These are phyloP conservation scores for Drosophila sulfurigaster DNA, from an alignment of 1,140 invertebrate species.

Conservation along the genomic window DNA sequence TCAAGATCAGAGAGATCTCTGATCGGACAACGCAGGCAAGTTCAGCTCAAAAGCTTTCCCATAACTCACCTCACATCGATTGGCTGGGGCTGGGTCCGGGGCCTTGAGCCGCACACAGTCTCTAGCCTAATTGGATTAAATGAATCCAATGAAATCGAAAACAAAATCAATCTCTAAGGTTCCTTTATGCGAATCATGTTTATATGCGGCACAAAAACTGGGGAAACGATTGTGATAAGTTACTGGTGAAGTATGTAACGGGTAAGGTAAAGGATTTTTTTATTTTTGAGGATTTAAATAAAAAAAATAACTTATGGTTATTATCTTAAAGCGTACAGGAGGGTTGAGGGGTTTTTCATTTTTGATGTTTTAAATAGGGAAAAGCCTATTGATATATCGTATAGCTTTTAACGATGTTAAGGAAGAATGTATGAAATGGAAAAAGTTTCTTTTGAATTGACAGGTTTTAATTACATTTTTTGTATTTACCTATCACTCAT, in stretches of 20 bases:
- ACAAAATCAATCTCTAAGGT: constrained; percentile 65
- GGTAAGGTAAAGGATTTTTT: neutral
- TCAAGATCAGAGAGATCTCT: neutral
- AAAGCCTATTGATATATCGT: too few relatives aligned
- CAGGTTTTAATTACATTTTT: too few relatives aligned
- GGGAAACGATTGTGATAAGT: neutral
- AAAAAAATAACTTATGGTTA: too few relatives aligned
- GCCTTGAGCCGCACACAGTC: constrained; percentile 38
- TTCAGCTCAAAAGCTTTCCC: constrained; percentile 64
- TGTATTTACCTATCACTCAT: too few relatives aligned
- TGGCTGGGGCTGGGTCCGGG: neutral
- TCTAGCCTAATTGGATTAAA: constrained; percentile 82
- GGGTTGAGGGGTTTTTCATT: too few relatives aligned
- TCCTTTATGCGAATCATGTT: constrained; percentile 69
- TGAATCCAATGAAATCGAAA: constrained; percentile 73
- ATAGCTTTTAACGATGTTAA: too few relatives aligned
- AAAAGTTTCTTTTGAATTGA: too few relatives aligned
- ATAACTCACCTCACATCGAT: constrained; percentile 67
- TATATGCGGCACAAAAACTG: constrained; percentile 18
- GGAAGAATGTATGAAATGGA: too few relatives aligned
- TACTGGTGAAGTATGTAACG: neutral
- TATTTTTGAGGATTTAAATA: neutral
- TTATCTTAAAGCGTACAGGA: too few relatives aligned
- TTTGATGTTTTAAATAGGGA: too few relatives aligned
- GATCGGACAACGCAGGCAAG: constrained; percentile 1